phyloP scores from a whole-genome alignment of 2,797 vertebrate genomes.

The Gallinago solitaria region DNA sequence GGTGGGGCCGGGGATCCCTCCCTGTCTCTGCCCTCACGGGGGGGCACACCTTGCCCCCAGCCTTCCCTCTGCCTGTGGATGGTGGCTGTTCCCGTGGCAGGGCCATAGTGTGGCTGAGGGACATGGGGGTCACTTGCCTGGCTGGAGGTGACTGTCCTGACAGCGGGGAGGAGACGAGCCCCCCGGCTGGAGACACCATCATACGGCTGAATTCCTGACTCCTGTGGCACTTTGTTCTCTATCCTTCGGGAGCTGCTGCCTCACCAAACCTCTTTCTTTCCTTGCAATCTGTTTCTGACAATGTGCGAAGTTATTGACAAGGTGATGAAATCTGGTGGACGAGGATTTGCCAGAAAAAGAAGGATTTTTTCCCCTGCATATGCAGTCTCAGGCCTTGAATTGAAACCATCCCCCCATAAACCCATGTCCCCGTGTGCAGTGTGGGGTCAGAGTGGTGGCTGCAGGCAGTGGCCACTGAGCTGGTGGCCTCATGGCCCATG shows the following conservation, averaged over 20 bases:
- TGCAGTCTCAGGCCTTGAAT: neutral
- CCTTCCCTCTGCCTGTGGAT: rapidly evolving
- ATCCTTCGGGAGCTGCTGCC: neutral
- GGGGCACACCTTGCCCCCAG: neutral
- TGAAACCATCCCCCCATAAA: neutral
- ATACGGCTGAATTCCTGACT: neutral
- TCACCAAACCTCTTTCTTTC: conserved; percentile 37
- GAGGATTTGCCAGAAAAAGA: conserved; percentile 21
- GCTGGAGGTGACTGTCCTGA: conserved; percentile 23
- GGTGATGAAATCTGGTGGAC: conserved; percentile 43
- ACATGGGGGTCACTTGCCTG: neutral
- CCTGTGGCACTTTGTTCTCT: conserved; percentile 27
- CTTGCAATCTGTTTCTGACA: conserved; percentile 54
- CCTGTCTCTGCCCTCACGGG: neutral
- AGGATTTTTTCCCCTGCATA: neutral
- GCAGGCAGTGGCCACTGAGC: rapidly evolving
- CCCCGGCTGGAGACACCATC: conserved; percentile 1
- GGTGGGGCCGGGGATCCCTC: rapidly evolving
- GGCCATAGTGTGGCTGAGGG: conserved; percentile 23
- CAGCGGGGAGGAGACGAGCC: neutral
- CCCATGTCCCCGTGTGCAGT: rapidly evolving
- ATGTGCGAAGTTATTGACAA: conserved; percentile 43
- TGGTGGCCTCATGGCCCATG: rapidly evolving
- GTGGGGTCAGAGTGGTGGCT: rapidly evolving
- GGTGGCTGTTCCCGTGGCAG: neutral